Conservation (phyloP, 2,113 vertebrate genomes). For the Anolis carolinensis region DNA sequence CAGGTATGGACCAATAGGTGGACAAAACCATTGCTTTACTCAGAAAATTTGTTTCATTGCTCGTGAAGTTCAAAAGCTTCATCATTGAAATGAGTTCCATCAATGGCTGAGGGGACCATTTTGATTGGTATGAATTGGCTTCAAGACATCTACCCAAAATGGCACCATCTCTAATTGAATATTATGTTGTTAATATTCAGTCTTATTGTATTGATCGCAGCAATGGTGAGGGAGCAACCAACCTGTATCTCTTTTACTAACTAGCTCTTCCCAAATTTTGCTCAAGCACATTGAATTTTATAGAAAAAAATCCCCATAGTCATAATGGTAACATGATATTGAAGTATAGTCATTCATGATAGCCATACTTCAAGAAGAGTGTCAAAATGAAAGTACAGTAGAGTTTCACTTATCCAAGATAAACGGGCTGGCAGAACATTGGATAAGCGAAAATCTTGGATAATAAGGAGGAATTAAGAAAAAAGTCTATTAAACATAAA, state of each 20-base stretch:
- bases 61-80: not conserved
- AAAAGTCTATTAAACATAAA: too few relatives aligned
- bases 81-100: not conserved
- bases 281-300: not conserved
- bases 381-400: too few relatives aligned
- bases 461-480: too few relatives aligned
- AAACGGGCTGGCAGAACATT: too few relatives aligned
- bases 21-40: not conserved
- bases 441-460: too few relatives aligned
- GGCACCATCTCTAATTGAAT: not conserved
- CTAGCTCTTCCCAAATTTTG: not conserved
- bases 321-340: not conserved
- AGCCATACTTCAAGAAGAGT: too few relatives aligned
- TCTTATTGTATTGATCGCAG: too few relatives aligned
- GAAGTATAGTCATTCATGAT: too few relatives aligned
- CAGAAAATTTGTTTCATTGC: not conserved
- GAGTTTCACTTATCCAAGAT: too few relatives aligned
- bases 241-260: not conserved
- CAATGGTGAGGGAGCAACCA: not conserved
- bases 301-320: not conserved
- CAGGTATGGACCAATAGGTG: constrained; percentile 78
- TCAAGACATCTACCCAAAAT: not conserved
- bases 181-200: not conserved
- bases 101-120: not conserved
- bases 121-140: not conserved